Base-by-base conservation (phyloP, 2,888 invertebrate genomes). In the Chaetoderma sp. region DNA sequence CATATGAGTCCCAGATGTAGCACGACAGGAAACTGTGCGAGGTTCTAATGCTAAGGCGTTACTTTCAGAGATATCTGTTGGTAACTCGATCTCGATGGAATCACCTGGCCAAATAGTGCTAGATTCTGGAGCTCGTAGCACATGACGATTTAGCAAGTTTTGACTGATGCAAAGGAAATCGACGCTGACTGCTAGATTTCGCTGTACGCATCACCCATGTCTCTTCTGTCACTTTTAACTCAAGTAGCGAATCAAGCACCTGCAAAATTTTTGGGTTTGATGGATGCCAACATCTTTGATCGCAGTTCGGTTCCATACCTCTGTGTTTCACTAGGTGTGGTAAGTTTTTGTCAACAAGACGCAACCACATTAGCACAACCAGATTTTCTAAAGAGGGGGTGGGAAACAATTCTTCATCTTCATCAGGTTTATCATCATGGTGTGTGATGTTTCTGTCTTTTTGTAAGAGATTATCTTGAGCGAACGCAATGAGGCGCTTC, bases 381-480 rank as follows among this genome's bases (percentile, higher is more conserved):
- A 60, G 28, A 56, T 55, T 60, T 56, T 60, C 54, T 18, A 55
- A 23, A 5, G 13, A 13, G 60, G 54, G 8, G 60, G n/a, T n/a
- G n/a, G n/a, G n/a, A n/a, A n/a, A 18, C 21, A 60, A 30, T 28
- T 60, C 60, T 60, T 60, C 52, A 55, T 60, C 60, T 56, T 60
- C 52, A 13, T 8, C 25, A 16, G 32, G 6, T 16, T 30, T 13
- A 23, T 30, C 30, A 10, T 36, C 27, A 25, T 60, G 52, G 25
- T 60, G 60, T 6, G 62, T 45, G 10, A 66, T 63, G 16, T 52
- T 18, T 13, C 52, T 33, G 21, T 56, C 36, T n/a, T 23, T 5
- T 13, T 13, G 18, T 28, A 50, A 27, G 8, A 58, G 32, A 21
- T 58, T 58, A 28, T 58, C 59, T 49, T 58, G 45, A 10, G 47